phyloP scores from a whole-genome alignment of 2,797 vertebrate genomes.

The Okamejei kenojei region DNA sequence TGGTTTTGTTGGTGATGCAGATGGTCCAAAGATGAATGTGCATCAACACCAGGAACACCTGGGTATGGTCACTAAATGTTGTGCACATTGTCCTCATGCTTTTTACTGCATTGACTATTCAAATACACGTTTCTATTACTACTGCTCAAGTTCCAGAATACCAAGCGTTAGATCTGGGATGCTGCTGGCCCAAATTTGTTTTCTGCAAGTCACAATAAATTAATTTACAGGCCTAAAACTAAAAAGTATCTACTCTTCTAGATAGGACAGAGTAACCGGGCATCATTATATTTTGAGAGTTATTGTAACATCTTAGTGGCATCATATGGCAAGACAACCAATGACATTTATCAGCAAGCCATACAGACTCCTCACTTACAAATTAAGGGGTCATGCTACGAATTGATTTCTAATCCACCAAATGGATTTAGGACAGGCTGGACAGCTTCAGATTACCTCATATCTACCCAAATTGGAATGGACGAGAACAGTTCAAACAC shows the following conservation, averaged over 20 bases:
- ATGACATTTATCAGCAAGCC: neutral
- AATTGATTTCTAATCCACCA: neutral
- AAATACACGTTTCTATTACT: neutral
- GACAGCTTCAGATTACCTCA: neutral
- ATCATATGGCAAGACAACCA: neutral
- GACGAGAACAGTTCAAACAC: too few relatives aligned
- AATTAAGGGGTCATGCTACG: neutral
- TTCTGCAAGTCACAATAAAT: neutral
- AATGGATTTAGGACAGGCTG: neutral
- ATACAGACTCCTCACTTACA: neutral
- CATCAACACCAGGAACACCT: neutral
- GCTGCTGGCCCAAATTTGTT: neutral
- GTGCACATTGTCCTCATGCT: neutral
- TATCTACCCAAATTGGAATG: too few relatives aligned
- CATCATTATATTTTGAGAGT: neutral
- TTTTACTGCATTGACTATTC: neutral
- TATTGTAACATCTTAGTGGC: neutral
- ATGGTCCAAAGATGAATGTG: neutral
- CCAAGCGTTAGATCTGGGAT: neutral
- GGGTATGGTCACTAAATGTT: neutral
- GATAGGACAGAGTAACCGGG: too few relatives aligned
- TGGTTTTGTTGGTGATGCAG: neutral
- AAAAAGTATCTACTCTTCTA: neutral
- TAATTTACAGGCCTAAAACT: constrained; percentile 22
- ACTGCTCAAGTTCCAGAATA: constrained; percentile 12